Percentiles rank a stretch among this genome's conserved stretches.
phyloP scores from a whole-genome alignment of 2,888 invertebrate genomes.

The Silvanus unidentatus region DNA sequence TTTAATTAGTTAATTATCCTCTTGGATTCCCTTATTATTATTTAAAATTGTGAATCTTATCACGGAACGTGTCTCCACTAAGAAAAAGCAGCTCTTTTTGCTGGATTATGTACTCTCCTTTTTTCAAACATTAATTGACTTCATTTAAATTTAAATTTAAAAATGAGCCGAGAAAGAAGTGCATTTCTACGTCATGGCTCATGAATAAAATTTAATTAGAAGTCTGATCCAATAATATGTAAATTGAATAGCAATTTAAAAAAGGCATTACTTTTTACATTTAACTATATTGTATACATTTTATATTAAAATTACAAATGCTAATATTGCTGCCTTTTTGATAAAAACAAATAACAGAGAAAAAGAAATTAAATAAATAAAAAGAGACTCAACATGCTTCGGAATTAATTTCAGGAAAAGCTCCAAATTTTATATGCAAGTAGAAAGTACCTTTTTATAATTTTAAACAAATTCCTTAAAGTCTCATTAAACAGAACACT shows the following conservation, averaged over 20 bases:
- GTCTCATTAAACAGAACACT: no score
- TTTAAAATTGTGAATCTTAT: not conserved
- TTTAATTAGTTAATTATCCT: constrained; percentile 3
- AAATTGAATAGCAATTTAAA: constrained; percentile 1
- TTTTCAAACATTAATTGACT: not conserved
- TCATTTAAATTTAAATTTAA: constrained; percentile 1
- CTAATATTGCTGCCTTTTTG: not conserved
- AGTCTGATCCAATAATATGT: constrained; percentile 2
- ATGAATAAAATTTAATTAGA: constrained; percentile 1
- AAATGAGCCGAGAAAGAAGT: not conserved
- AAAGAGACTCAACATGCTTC: not conserved
- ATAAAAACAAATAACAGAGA: not conserved
- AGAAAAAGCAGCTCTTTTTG: not conserved
- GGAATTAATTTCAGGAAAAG: no score
- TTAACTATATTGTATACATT: not conserved
- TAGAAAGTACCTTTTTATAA: no score
- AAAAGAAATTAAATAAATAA: not conserved
- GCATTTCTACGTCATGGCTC: not conserved
- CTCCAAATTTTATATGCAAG: no score
- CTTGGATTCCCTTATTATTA: not conserved
- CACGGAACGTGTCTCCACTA: not conserved
- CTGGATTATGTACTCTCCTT: no score
- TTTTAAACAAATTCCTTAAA: no score
- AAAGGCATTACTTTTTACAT: not conserved
- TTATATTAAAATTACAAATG: not conserved